Evolutionary conservation across 2,797 vertebrate genomes (phyloP), one percentile per base, ranked within the genome.

Genomic region (Tokudaia muenninki): DNA sequence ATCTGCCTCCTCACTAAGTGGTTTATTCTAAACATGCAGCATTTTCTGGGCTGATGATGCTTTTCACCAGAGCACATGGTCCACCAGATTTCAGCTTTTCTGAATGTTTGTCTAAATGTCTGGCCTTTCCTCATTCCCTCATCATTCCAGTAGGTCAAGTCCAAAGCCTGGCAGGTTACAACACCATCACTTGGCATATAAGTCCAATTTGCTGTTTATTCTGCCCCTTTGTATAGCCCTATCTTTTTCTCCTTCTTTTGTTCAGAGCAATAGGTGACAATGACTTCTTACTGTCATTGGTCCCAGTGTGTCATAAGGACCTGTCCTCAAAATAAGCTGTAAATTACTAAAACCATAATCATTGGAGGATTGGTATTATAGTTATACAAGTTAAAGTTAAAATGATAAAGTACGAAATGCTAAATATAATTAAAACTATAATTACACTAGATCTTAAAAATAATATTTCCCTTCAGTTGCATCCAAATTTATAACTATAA

Each of bases 401-500:
- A 83, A 83, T 63, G 44, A 44, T 63, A 21, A 83, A 63, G 16
- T 21, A 44, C 26, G 41, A 61, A 44, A 63, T 9, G 16, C 2
- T 44, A 44, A 63, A 22, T 65, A 84, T 47, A 65, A 47, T 34
- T 47, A 47, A 83, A 47, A 47, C 17, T 44, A 47, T 65, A 84
- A 65, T 34, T 84, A 47, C 34, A 84, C 13, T 12, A 22, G 2
- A 19, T 34, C 29, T 34, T 34, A 34, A 86, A 34, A 89, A 80
- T 93, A 90, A 91, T 52, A 31, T 89, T 65, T 7, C 80, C 21
- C 16, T 92, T 94, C 83, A 91, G 6, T 34, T 91, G 6, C 12
- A 86, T 52, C 24, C 90, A n/a, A 77, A 12, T 94, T 96, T 78
- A 72, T 26, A 92, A 77, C 17, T n/a, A n/a, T 91, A 24, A 91